Evolutionary conservation across 2,797 vertebrate genomes (phyloP).

Genomic region (Phrynocephalus forsythii): DNA sequence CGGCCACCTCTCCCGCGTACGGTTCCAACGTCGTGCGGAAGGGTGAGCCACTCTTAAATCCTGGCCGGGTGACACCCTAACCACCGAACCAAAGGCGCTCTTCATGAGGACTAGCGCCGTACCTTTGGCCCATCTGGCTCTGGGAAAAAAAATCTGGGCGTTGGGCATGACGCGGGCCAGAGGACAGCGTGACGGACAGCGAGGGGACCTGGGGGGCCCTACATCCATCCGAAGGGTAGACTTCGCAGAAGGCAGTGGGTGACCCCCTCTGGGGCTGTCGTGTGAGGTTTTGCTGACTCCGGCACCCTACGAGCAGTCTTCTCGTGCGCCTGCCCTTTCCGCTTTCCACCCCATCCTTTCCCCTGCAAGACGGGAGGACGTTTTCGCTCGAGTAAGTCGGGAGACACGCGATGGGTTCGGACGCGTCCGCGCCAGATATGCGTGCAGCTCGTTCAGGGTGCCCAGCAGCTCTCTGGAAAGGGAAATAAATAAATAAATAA

Average conservation of each 20-base stretch:
- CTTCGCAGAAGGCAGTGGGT: neutral
- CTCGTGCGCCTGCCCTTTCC: constrained; percentile 19
- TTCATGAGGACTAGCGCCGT: neutral
- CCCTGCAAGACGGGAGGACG: neutral
- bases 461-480: too few relatives aligned
- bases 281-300: constrained; percentile 42
- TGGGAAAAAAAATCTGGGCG: neutral
- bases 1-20: too few relatives aligned
- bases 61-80: too few relatives aligned
- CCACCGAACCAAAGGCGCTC: neutral
- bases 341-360: constrained; percentile 30
- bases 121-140: too few relatives aligned
- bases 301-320: neutral
- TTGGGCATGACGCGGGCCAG: neutral
- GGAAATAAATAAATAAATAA: too few relatives aligned
- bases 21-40: too few relatives aligned
- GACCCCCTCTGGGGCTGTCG: constrained; percentile 34
- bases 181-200: too few relatives aligned
- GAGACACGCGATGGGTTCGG: constrained; percentile 43
- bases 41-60: too few relatives aligned
- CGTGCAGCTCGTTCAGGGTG: neutral
- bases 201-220: too few relatives aligned
- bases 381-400: constrained; percentile 44
- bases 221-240: neutral
- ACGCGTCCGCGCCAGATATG: constrained; percentile 42